Evolutionary conservation across 2,888 invertebrate species (phyloP).

Genomic region (Lepas anatifera): DNA sequence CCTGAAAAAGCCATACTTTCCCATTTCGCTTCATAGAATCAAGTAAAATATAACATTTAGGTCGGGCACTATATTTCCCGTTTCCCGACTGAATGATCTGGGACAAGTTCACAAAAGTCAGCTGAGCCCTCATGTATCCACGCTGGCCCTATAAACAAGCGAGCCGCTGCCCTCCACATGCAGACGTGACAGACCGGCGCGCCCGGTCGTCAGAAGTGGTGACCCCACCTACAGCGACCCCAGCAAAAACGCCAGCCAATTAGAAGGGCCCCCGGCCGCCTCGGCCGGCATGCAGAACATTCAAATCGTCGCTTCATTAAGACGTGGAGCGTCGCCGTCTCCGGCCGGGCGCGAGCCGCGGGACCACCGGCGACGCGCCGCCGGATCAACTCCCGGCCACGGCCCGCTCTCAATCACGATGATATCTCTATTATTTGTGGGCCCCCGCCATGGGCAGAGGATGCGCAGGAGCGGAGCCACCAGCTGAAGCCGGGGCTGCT

Average conservation of each 20-base stretch:
- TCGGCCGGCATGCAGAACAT: neutral
- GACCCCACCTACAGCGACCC: neutral
- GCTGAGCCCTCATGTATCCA: too few relatives aligned
- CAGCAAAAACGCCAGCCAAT: neutral
- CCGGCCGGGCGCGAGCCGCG: neutral
- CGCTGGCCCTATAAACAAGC: neutral
- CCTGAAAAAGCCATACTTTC: too few relatives aligned
- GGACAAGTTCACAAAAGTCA: too few relatives aligned
- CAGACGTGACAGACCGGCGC: neutral
- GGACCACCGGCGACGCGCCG: neutral
- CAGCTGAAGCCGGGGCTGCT: too few relatives aligned
- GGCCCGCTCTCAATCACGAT: neutral
- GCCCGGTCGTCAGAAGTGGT: neutral
- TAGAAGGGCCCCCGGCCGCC: neutral
- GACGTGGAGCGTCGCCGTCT: neutral
- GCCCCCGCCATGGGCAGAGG: neutral
- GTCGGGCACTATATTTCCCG: too few relatives aligned
- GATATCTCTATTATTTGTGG: constrained; percentile 6
- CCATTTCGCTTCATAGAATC: too few relatives aligned
- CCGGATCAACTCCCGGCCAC: neutral
- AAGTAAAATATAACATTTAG: too few relatives aligned
- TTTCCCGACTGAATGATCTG: too few relatives aligned
- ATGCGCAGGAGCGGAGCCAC: too few relatives aligned
- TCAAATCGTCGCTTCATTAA: constrained; percentile 7
- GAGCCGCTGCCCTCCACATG: neutral